These are phyloP conservation scores for Ylistrum balloti DNA, from an alignment of 1,140 invertebrate species.

Conservation along the genomic window DNA sequence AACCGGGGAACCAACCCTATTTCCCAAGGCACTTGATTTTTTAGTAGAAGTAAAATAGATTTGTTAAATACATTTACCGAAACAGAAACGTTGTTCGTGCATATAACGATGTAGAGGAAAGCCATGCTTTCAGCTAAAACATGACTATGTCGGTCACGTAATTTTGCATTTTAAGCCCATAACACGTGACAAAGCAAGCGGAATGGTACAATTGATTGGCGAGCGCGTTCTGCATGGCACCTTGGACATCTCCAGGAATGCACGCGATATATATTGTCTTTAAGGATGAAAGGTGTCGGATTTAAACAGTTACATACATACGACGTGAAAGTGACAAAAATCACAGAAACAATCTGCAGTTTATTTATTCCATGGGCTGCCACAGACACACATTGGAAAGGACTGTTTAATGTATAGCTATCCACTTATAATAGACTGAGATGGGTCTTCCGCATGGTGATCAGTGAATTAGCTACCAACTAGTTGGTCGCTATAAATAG, in stretches of 20 bases:
- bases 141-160: constrained; percentile 4
- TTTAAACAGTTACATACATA: too few relatives aligned
- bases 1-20: too few relatives aligned
- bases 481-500: too few relatives aligned
- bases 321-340: too few relatives aligned
- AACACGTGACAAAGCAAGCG: not conserved
- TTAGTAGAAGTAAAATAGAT: not conserved
- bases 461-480: too few relatives aligned
- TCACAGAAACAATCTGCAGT: too few relatives aligned
- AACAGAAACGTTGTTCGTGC: not conserved
- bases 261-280: not conserved
- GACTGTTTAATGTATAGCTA: too few relatives aligned
- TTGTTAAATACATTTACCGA: not conserved
- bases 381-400: too few relatives aligned
- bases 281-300: not conserved
- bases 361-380: too few relatives aligned
- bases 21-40: too few relatives aligned
- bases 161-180: constrained; percentile 23
- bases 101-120: not conserved
- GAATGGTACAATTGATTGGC: constrained; percentile 16
- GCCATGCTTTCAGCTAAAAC: not conserved
- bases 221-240: not conserved
- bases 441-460: too few relatives aligned
- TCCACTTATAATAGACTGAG: too few relatives aligned
- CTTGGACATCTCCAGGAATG: not conserved